Percentiles rank a stretch among this genome's conserved stretches.
phyloP scores from a whole-genome alignment of 2,888 invertebrate genomes.

The Scaptomyza cyrtandrae region DNA sequence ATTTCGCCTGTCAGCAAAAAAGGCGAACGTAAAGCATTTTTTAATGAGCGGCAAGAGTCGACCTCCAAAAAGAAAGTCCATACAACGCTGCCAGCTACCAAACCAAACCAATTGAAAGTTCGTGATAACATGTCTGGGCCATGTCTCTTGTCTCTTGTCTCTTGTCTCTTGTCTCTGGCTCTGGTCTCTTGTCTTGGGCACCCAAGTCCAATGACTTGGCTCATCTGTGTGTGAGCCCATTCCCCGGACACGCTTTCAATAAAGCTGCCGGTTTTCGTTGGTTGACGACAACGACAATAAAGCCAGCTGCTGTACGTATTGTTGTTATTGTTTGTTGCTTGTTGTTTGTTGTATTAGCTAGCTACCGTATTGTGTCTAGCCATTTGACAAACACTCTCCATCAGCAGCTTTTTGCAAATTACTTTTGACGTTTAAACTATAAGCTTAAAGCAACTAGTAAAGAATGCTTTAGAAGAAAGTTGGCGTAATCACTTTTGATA shows the following conservation, averaged over 20 bases:
- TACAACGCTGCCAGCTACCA: neutral
- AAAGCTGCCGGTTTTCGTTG: constrained; percentile 23
- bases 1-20: constrained; percentile 72
- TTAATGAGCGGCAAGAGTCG: constrained; percentile 63
- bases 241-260: constrained; percentile 41
- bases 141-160: constrained; percentile 22
- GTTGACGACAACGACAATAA: constrained; percentile 13
- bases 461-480: neutral
- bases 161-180: constrained; percentile 42
- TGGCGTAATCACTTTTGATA: no score
- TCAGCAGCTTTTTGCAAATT: neutral
- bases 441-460: neutral
- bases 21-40: constrained; percentile 62
- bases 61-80: constrained; percentile 64
- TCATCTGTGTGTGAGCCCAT: constrained; percentile 44
- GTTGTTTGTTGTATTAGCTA: neutral
- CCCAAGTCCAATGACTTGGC: constrained; percentile 54
- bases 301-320: constrained; percentile 35
- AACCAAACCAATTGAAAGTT: constrained; percentile 43
- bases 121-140: constrained; percentile 62
- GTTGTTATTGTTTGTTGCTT: neutral
- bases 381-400: constrained; percentile 14
- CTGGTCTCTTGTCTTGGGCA: constrained; percentile 39
- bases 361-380: constrained; percentile 17
- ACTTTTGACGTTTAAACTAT: neutral